These are phyloP conservation scores for Petaurus breviceps DNA, from an alignment of 2,113 vertebrate genomes.

Conservation along the genomic window DNA sequence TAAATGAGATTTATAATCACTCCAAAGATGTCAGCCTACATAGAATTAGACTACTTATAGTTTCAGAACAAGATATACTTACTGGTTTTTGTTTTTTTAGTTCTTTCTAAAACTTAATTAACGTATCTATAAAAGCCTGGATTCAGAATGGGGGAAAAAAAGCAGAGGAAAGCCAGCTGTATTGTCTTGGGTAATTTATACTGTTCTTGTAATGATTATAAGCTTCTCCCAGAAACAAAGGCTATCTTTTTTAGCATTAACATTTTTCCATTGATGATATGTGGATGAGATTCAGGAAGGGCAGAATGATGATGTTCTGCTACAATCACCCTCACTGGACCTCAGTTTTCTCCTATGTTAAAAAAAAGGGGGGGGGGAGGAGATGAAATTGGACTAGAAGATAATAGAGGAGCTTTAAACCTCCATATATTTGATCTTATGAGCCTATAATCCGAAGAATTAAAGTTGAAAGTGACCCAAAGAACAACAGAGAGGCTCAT, in stretches of 20 bases:
- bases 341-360: neutral
- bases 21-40: neutral
- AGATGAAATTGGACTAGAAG: neutral
- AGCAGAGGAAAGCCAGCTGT: neutral
- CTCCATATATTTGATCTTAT: neutral
- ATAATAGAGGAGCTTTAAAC: neutral
- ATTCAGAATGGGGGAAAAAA: neutral
- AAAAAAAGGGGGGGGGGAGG: neutral
- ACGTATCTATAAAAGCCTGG: neutral
- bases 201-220: neutral
- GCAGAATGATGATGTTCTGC: neutral
- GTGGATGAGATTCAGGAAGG: neutral
- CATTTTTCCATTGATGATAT: neutral
- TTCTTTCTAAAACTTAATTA: neutral
- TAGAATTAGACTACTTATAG: neutral
- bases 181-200: neutral
- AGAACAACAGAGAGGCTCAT: neutral
- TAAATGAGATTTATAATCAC: neutral
- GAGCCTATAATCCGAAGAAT: neutral
- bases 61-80: neutral
- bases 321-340: neutral
- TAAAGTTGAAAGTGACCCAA: neutral
- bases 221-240: neutral
- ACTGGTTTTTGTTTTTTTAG: neutral
- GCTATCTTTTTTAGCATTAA: neutral